Conservation (phyloP, 2,113 vertebrate species). For the Psophia crepitans region DNA sequence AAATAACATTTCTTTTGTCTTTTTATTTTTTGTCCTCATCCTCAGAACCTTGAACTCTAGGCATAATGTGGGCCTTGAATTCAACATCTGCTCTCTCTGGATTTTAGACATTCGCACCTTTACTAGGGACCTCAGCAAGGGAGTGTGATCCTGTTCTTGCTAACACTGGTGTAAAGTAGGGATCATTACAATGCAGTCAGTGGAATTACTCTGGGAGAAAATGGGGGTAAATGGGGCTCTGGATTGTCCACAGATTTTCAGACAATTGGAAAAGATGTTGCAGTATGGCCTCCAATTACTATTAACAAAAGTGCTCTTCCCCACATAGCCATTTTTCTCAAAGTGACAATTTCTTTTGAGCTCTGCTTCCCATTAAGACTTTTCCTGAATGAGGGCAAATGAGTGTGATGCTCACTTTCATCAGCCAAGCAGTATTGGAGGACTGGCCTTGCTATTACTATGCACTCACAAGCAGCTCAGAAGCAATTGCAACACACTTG, state of each 20-base stretch:
- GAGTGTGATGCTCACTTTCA: slow-evolving; percentile 56
- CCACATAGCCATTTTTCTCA: slow-evolving; percentile 32
- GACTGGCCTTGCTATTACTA: slow-evolving; percentile 34
- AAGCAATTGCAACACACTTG: slow-evolving; percentile 47
- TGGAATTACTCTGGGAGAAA: slow-evolving; percentile 11
- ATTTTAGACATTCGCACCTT: slow-evolving; percentile 4
- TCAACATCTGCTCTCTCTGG: background rate
- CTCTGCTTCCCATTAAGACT: slow-evolving; percentile 53
- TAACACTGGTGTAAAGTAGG: background rate
- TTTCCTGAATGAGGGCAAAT: slow-evolving; percentile 58
- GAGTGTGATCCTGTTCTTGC: background rate
- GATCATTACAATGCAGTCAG: slow-evolving; percentile 4
- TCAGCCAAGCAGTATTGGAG: background rate
- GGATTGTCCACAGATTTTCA: slow-evolving; percentile 46
- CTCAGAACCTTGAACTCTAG: slow-evolving; percentile 28
- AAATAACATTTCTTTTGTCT: slow-evolving; percentile 40
- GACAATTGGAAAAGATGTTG: slow-evolving; percentile 58
- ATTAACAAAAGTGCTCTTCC: slow-evolving; percentile 59
- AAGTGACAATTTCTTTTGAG: slow-evolving; percentile 56
- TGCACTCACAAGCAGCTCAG: slow-evolving; percentile 46
- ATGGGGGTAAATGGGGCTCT: slow-evolving; percentile 13
- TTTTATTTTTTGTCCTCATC: slow-evolving; percentile 11
- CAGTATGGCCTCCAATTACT: slow-evolving; percentile 50
- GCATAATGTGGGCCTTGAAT: slow-evolving; percentile 14
- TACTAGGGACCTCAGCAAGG: background rate